phyloP scores from a whole-genome alignment of 2,797 vertebrate genomes.

The Poeciliopsis turneri region DNA sequence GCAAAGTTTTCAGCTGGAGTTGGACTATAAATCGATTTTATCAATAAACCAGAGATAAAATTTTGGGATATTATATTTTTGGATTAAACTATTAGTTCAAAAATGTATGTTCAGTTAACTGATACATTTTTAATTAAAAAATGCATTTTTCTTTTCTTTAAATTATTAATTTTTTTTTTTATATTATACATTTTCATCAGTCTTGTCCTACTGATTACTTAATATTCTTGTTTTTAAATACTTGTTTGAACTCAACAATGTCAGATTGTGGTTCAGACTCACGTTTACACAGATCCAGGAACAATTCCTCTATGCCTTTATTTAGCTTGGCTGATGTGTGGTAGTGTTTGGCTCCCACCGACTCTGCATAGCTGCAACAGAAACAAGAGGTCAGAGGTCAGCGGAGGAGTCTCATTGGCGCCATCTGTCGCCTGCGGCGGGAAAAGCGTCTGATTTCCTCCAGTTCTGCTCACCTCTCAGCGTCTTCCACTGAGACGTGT shows the following conservation, averaged over 20 bases:
- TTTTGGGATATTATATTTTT: no score
- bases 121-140: no score
- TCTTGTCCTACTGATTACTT: no score
- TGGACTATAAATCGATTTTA: no score
- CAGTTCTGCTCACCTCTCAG: conserved; percentile 82
- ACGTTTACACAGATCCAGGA: conserved; percentile 99
- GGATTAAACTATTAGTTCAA: no score
- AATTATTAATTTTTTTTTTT: no score
- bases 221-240: no score
- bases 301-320: conserved; percentile 98
- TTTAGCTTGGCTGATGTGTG: conserved; percentile 98
- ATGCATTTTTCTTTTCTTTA: no score
- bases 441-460: neutral
- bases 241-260: neutral
- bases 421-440: neutral
- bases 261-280: conserved; percentile 44
- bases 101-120: no score
- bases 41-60: no score
- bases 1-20: neutral
- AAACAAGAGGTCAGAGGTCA: conserved; percentile 15
- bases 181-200: no score
- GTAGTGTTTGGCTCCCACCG: conserved; percentile 97
- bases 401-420: neutral
- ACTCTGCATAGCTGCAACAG: conserved; percentile 89
- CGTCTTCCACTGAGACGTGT: conserved; percentile 94